A percentile compares a stretch with the other conserved stretches of the same genome.
Conservation (phyloP, 2,888 invertebrate genomes). For the Aphodius sticticus region DNA sequence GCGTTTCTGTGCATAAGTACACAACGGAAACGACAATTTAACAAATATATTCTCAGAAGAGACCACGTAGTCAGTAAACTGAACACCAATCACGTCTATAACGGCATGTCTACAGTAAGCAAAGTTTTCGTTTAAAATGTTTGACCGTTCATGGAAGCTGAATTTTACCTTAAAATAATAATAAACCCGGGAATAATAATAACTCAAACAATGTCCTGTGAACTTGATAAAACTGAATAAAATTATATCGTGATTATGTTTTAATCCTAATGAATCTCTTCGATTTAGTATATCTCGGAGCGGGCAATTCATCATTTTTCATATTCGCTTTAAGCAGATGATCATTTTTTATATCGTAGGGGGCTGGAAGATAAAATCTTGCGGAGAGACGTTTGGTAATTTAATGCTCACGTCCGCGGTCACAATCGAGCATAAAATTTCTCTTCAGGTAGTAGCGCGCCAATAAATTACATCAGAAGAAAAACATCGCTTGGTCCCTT, state of each 20-base stretch:
- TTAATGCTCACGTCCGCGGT: slow-evolving; percentile 4
- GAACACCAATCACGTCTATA: no score
- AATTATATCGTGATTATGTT: background rate
- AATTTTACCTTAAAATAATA: no score
- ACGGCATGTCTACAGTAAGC: no score
- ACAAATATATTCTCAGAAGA: no score
- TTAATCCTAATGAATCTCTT: background rate
- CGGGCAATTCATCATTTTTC: background rate
- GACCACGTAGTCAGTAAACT: no score
- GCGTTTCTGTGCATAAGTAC: no score
- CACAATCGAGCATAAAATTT: background rate
- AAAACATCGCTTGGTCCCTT: background rate
- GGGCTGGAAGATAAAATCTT: background rate
- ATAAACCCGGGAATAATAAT: background rate
- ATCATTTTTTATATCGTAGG: background rate
- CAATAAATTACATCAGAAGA: background rate
- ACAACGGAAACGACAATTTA: no score
- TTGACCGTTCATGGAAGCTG: no score
- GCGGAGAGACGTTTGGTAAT: slow-evolving; percentile 4
- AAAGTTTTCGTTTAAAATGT: no score
- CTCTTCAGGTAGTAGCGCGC: background rate
- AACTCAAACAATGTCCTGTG: background rate
- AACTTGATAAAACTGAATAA: background rate
- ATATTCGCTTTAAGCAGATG: background rate
- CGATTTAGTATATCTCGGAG: background rate